Percentiles rank a stretch among this genome's conserved stretches.
phyloP scores from a whole-genome alignment of 2,888 invertebrate species.

The Drosophila pseudotalamancana region DNA sequence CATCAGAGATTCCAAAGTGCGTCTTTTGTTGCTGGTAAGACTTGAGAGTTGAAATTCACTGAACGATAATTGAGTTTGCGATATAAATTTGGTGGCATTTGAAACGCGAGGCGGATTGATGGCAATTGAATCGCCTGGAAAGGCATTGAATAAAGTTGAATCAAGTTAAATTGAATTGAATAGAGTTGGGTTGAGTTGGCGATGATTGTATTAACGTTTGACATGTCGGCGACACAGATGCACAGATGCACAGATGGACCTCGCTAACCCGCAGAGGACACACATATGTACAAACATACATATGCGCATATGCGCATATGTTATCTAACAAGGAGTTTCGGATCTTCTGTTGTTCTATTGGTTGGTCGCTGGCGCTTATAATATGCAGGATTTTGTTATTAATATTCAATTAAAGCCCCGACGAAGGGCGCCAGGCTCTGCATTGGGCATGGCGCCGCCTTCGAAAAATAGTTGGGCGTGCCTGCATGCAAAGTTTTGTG shows the following conservation, averaged over 20 bases:
- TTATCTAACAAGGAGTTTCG: slow-evolving; percentile 29
- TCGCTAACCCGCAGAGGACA: slow-evolving; percentile 4
- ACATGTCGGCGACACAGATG: slow-evolving; percentile 37
- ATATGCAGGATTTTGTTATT: slow-evolving; percentile 77
- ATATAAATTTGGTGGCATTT: slow-evolving; percentile 19
- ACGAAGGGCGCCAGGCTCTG: neutral
- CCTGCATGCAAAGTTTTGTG: neutral
- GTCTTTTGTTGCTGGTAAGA: no score
- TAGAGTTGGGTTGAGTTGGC: slow-evolving; percentile 12
- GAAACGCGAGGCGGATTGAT: slow-evolving; percentile 23
- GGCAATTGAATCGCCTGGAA: slow-evolving; percentile 12
- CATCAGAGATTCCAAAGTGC: no score
- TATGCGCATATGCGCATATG: slow-evolving; percentile 26
- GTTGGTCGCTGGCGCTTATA: slow-evolving; percentile 33
- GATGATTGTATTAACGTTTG: slow-evolving; percentile 66
- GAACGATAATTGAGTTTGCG: slow-evolving; percentile 16
- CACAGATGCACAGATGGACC: no score
- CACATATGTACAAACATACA: neutral
- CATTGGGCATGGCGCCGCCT: slow-evolving; percentile 8
- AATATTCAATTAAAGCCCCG: slow-evolving; percentile 78
- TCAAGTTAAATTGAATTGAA: slow-evolving; percentile 16
- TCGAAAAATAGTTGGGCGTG: neutral
- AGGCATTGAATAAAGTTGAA: slow-evolving; percentile 2
- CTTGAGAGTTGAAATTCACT: neutral
- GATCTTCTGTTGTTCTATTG: slow-evolving; percentile 30